phyloP scores from a whole-genome alignment of 2,113 vertebrate species.

The Sclerurus mexicanus region DNA sequence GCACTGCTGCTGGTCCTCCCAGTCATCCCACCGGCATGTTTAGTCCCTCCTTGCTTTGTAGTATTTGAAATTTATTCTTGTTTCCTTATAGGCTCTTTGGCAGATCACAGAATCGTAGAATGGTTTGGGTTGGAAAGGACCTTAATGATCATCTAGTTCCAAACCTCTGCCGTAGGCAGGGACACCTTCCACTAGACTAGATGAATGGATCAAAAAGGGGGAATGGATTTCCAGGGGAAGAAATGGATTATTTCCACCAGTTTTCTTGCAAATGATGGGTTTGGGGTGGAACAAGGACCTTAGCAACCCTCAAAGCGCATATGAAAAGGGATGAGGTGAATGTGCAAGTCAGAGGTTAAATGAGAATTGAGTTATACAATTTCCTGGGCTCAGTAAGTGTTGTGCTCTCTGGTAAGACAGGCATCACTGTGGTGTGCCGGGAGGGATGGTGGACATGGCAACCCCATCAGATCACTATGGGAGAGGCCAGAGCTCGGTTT shows the following conservation, averaged over 20 bases:
- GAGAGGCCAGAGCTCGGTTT: background rate
- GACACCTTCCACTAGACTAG: background rate
- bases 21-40: background rate
- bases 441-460: background rate
- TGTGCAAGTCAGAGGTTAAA: background rate
- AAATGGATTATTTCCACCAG: background rate
- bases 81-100: background rate
- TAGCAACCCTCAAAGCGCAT: background rate
- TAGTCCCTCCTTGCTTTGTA: background rate
- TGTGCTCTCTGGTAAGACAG: background rate
- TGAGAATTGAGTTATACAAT: background rate
- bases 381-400: rapidly evolving
- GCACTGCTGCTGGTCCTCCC: background rate
- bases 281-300: background rate
- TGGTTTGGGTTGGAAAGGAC: background rate
- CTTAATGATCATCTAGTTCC: background rate
- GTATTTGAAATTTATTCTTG: background rate
- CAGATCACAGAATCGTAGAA: background rate
- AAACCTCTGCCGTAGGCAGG: background rate
- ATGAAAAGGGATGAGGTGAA: background rate
- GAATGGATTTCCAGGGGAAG: background rate
- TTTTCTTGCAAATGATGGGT: background rate
- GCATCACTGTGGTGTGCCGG: background rate
- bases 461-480: background rate
- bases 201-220: background rate